Evolutionary conservation across 2,888 invertebrate species (phyloP).

Genomic region (Molorchus minor): DNA sequence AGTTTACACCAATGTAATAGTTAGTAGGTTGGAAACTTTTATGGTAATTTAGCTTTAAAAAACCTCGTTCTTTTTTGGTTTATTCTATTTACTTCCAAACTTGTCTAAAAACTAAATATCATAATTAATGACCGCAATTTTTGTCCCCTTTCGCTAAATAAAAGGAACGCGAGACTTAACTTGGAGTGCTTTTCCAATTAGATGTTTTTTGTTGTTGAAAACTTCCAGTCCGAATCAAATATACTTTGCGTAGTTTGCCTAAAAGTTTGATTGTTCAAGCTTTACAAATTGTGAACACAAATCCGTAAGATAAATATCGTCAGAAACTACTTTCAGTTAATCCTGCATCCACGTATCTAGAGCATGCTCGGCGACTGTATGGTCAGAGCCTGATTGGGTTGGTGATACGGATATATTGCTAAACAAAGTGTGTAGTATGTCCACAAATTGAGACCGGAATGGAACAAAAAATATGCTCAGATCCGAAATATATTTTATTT

Average conservation of each 20-base stretch:
- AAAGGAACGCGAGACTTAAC: not conserved
- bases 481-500: too few species aligned
- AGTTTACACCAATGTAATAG: too few species aligned
- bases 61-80: too few species aligned
- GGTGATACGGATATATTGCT: too few species aligned
- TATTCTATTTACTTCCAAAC: not conserved
- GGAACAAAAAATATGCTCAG: too few species aligned
- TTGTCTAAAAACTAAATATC: slow-evolving; percentile 6
- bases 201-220: slow-evolving; percentile 12
- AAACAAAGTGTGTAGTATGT: too few species aligned
- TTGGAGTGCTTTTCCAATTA: slow-evolving; percentile 17
- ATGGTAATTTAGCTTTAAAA: too few species aligned
- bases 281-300: slow-evolving; percentile 37
- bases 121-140: slow-evolving; percentile 16
- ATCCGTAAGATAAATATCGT: slow-evolving; percentile 44
- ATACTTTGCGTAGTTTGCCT: slow-evolving; percentile 28
- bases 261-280: slow-evolving; percentile 31
- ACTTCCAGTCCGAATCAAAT: slow-evolving; percentile 20
- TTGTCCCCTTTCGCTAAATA: slow-evolving; percentile 2
- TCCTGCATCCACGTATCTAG: slow-evolving; percentile 20
- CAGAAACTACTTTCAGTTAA: slow-evolving; percentile 38
- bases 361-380: not conserved
- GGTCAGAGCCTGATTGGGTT: too few species aligned
- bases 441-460: too few species aligned
- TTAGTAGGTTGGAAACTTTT: too few species aligned